Evolutionary conservation across 1,140 invertebrate species (phyloP).

Genomic region (Paralvinella palmiformis): DNA sequence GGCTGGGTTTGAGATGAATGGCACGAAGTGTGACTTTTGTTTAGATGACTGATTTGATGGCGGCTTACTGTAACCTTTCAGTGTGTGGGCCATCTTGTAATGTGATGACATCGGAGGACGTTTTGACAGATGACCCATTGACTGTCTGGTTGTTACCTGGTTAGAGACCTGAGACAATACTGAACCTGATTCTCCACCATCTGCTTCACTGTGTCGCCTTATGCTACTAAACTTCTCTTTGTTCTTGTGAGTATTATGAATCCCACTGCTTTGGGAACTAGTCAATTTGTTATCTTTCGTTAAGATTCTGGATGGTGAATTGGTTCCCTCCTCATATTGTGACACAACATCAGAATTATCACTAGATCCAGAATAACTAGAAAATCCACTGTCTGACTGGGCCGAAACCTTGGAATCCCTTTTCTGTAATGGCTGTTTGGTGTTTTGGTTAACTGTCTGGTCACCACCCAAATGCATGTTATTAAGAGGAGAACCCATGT

Average conservation of each 20-base stretch:
- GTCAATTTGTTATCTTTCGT: neutral
- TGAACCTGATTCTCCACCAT: too few relatives aligned
- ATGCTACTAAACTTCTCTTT: neutral
- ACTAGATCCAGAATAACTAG: slow-evolving; percentile 30
- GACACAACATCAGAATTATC: slow-evolving; percentile 27
- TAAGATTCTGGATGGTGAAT: neutral
- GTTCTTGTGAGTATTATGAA: slow-evolving; percentile 8
- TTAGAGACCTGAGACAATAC: too few relatives aligned
- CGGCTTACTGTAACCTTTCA: too few relatives aligned
- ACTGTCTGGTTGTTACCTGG: too few relatives aligned
- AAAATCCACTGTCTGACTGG: slow-evolving; percentile 34
- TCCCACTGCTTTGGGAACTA: slow-evolving; percentile 2
- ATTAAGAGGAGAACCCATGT: neutral
- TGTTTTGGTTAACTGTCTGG: neutral
- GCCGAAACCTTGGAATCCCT: slow-evolving; percentile 24
- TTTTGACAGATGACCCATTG: too few relatives aligned
- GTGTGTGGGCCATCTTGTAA: too few relatives aligned
- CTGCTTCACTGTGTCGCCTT: slow-evolving; percentile 10
- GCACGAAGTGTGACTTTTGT: too few relatives aligned
- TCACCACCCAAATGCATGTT: too few relatives aligned
- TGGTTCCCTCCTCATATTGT: neutral
- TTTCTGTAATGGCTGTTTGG: slow-evolving; percentile 19
- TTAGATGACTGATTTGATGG: too few relatives aligned
- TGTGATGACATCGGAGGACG: too few relatives aligned
- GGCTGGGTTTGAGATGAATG: slow-evolving; percentile 5